Evolutionary conservation across 2,888 invertebrate genomes (phyloP).

Genomic region (Frankliniella intonsa): DNA sequence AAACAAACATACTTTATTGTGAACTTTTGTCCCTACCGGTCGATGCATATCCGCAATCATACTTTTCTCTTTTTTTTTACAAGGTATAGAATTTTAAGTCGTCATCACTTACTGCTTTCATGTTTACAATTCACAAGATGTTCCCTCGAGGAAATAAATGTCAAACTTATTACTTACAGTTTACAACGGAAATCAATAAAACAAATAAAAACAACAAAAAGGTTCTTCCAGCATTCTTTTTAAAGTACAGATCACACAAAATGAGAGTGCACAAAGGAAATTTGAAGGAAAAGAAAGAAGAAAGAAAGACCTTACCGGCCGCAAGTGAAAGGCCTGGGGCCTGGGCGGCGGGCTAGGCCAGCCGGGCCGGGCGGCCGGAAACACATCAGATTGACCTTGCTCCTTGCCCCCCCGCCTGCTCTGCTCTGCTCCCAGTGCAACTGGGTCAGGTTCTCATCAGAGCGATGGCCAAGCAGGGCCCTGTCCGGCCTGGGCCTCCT

Average conservation of each 20-base stretch:
- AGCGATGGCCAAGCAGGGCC: neutral
- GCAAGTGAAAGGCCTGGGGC: neutral
- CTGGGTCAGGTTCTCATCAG: neutral
- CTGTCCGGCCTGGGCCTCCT: neutral
- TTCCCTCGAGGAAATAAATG: neutral
- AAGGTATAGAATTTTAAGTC: too few species aligned
- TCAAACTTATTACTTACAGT: neutral
- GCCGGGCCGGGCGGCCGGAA: neutral
- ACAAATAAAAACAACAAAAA: neutral
- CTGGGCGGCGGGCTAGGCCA: neutral
- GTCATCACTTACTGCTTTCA: too few species aligned
- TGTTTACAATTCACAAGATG: neutral
- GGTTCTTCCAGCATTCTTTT: too few species aligned
- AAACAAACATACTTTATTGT: slow-evolving; percentile 9
- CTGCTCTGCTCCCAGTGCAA: neutral
- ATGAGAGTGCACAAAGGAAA: too few species aligned
- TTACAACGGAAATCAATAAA: neutral
- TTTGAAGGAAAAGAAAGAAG: too few species aligned
- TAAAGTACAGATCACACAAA: too few species aligned
- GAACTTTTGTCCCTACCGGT: slow-evolving; percentile 7
- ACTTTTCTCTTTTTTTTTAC: too few species aligned
- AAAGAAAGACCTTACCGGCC: too few species aligned
- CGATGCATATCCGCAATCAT: too few species aligned
- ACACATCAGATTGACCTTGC: slow-evolving; percentile 1
- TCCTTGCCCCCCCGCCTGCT: neutral